A percentile compares a stretch with the other conserved stretches of the same genome.
Evolutionary conservation across 2,888 invertebrate species (phyloP).

Genomic region (Brachypalpus laphriformis): DNA sequence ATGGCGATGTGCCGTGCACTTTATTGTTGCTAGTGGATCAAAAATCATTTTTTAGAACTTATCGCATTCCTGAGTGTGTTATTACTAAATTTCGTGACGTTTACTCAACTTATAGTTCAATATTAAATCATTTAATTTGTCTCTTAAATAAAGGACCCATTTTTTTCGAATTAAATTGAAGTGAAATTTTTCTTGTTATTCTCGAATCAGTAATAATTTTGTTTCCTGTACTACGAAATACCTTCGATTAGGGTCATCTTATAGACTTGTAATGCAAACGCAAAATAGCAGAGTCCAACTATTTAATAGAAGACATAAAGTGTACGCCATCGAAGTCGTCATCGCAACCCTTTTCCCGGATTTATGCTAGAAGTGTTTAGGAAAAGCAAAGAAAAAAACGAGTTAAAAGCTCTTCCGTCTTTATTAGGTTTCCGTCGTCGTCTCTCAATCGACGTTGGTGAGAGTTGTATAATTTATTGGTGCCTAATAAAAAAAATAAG

Average conservation of each 20-base stretch:
- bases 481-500: slow-evolving; percentile 36
- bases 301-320: slow-evolving; percentile 10
- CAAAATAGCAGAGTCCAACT: not conserved
- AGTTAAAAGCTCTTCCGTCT: slow-evolving; percentile 39
- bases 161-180: not conserved
- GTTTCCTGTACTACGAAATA: slow-evolving; percentile 7
- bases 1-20: slow-evolving; percentile 53
- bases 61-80: slow-evolving; percentile 63
- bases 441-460: slow-evolving; percentile 18
- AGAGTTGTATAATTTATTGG: slow-evolving; percentile 53
- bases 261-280: not conserved
- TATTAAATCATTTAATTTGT: slow-evolving; percentile 13
- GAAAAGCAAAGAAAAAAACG: slow-evolving; percentile 10
- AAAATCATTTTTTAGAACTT: slow-evolving; percentile 60
- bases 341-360: slow-evolving; percentile 16
- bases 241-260: not conserved
- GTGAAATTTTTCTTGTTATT: slow-evolving; percentile 6
- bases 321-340: slow-evolving; percentile 14
- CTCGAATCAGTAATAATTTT: not conserved
- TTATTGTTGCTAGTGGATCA: slow-evolving; percentile 41
- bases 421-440: slow-evolving; percentile 40
- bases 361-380: not conserved
- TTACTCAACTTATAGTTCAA: slow-evolving; percentile 38
- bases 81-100: slow-evolving; percentile 63
- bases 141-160: not conserved